Base-by-base conservation (phyloP, 2,888 invertebrate species). In the Lysandra coridon region DNA sequence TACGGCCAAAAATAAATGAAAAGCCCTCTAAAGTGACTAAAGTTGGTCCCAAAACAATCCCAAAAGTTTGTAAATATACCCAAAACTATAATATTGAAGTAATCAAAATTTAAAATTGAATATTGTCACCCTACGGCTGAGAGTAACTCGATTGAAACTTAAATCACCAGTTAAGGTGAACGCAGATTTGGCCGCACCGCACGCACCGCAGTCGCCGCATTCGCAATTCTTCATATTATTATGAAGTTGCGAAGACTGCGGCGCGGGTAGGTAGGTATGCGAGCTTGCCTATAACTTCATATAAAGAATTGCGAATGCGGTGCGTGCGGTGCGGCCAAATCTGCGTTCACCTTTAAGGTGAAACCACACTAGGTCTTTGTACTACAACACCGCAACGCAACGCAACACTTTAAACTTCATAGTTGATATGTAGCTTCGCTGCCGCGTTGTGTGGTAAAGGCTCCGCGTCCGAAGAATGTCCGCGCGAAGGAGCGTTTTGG, bases 141-240 rank as follows among this genome's bases (percentile, higher is more conserved):
- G n/a, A 0, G 74, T 74, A 74, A 74, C 12, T 44, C 74, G 74
- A 74, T 74, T 74, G 17, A 17, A 74, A 74, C 40, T 74, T 74
- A 44, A 74, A 74, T 69, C 14, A 14, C 33, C 69, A 69, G 33
- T 6, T 33, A 5, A 37, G 33, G 57, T 57, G 4, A 57, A 17
- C 23, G 23, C 23, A 23, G 23, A 23, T 23, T 23, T 23, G 23
- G 23, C 23, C 23, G 23, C 23, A 23, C 23, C 23, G 23, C 23
- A 23, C 23, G 23, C 23, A 23, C 23, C 23, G 23, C 23, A 23
- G 23, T 23, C 23, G 23, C 23, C 23, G 23, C 23, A 23, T 23
- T 23, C 23, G 23, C 23, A 23, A 23, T 23, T 23, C 23, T 23
- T 23, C 23, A 23, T 23, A 23, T 23, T 23, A 23, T 23, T 23